Percentiles rank a stretch among this genome's conserved stretches.
Conservation (phyloP, 2,113 vertebrate genomes). For the Caretta caretta region DNA sequence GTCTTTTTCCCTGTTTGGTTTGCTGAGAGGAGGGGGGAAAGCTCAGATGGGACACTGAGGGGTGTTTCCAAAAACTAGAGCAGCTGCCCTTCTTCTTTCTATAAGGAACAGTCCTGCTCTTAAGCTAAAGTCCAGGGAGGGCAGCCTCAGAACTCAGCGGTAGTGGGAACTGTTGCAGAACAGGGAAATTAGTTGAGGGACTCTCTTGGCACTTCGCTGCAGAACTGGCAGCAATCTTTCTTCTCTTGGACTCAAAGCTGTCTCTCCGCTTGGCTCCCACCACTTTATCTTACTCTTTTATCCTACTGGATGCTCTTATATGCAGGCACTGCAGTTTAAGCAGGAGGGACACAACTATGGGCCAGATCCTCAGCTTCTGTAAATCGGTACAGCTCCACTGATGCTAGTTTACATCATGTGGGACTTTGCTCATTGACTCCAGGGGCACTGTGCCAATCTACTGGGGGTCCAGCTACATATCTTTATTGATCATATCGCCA, state of each 20-base stretch:
- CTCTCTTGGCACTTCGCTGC: not conserved
- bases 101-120: not conserved
- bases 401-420: not conserved
- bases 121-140: not conserved
- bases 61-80: not conserved
- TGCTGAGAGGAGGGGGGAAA: not conserved
- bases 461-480: not conserved
- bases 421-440: not conserved
- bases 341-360: not conserved
- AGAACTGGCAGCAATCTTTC: not conserved
- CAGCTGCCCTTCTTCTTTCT: not conserved
- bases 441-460: not conserved
- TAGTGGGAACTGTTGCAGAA: not conserved
- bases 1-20: not conserved
- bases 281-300: not conserved
- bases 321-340: not conserved
- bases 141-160: not conserved
- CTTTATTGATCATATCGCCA: accelerated
- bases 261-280: not conserved
- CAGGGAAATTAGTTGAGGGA: not conserved
- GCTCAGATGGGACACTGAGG: not conserved
- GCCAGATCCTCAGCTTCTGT: not conserved
- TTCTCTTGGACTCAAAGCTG: not conserved
- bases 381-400: not conserved
- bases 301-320: not conserved